Evolutionary conservation across 1,140 invertebrate genomes (phyloP).

Genomic region (Reticulitermes speratus): DNA sequence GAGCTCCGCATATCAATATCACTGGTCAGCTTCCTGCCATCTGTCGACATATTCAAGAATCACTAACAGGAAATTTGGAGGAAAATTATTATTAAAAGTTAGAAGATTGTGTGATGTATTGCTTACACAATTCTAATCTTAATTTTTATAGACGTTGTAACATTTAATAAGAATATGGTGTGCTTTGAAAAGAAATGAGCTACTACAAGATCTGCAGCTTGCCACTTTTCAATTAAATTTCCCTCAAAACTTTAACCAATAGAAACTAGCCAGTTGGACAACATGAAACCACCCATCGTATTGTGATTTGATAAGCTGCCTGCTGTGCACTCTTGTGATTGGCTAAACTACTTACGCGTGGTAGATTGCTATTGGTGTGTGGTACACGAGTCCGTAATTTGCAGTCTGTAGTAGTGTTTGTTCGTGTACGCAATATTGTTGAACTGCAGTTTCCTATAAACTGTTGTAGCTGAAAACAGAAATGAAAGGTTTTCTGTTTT

Average conservation of each 20-base stretch:
- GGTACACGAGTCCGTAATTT: neutral
- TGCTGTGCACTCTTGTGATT: neutral
- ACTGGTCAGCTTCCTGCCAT: neutral
- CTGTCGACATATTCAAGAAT: no score
- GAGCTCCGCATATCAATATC: no score
- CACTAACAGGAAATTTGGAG: no score
- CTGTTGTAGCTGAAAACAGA: conserved; percentile 5
- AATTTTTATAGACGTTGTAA: no score
- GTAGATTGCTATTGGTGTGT: neutral
- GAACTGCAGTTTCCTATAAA: neutral
- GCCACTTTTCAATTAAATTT: neutral
- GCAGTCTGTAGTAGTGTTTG: neutral
- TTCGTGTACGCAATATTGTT: neutral
- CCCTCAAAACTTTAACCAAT: neutral
- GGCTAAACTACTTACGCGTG: neutral
- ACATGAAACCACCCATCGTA: neutral
- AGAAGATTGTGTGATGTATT: no score
- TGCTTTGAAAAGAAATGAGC: no score
- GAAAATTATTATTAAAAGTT: no score
- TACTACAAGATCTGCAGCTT: no score
- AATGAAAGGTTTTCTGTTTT: conserved; percentile 57
- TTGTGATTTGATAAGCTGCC: neutral
- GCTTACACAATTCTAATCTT: no score
- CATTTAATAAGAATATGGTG: no score
- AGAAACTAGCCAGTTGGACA: conserved; percentile 2